A percentile compares a stretch with the other conserved stretches of the same genome.
These are phyloP conservation scores for Magallana nippona DNA, from an alignment of 2,888 invertebrate genomes.

Conservation along the genomic window DNA sequence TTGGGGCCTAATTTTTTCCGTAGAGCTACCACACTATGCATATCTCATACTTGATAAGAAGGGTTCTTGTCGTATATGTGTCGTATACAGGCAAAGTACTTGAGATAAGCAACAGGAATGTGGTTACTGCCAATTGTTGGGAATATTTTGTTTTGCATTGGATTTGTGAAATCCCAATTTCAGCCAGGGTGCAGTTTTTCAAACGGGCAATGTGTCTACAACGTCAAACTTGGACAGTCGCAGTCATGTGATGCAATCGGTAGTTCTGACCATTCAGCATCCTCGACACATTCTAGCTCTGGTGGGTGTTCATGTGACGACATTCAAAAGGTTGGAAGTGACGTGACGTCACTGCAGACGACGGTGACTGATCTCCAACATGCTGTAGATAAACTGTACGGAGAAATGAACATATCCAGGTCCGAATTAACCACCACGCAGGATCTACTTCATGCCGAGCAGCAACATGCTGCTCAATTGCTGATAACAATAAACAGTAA, in stretches of 20 bases:
- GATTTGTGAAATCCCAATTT: conserved; percentile 4
- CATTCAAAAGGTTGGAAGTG: conserved; percentile 51
- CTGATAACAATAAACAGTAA: conserved; percentile 52
- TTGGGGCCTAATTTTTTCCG: no score
- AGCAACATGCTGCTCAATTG: conserved; percentile 50
- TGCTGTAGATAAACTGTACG: conserved; percentile 53
- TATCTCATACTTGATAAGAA: background rate
- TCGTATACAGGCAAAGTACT: background rate
- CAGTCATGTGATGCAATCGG: conserved; percentile 56
- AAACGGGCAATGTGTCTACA: conserved; percentile 66
- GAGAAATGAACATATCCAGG: conserved; percentile 55
- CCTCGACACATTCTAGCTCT: background rate
- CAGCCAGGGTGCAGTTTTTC: conserved; percentile 66
- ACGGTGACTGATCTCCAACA: conserved; percentile 51
- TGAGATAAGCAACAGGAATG: background rate
- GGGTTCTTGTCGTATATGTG: background rate
- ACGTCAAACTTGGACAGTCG: conserved; percentile 63
- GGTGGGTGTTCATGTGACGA: conserved; percentile 55
- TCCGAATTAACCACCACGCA: conserved; percentile 50
- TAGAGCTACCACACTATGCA: no score
- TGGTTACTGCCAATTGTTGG: background rate
- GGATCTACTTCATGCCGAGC: conserved; percentile 41
- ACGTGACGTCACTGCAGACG: conserved; percentile 52
- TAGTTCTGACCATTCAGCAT: conserved; percentile 39
- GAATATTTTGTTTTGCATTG: background rate